These are phyloP conservation scores for Harpagus bidentatus DNA, from an alignment of 2,113 vertebrate species.

Conservation along the genomic window DNA sequence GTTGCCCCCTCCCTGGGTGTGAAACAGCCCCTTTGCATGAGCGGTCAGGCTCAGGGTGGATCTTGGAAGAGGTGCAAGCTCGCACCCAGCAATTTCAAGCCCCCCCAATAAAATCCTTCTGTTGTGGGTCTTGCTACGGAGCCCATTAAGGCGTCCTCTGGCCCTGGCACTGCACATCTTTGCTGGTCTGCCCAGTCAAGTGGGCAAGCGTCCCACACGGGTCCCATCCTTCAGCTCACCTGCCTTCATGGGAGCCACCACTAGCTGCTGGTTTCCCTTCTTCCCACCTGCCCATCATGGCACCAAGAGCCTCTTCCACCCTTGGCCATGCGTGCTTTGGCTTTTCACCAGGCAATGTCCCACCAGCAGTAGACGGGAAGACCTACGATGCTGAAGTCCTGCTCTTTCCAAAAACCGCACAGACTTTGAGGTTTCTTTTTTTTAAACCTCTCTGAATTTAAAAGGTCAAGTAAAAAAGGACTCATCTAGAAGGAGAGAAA, in stretches of 20 bases:
- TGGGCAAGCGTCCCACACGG: neutral
- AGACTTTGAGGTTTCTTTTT: neutral
- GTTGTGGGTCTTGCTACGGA: neutral
- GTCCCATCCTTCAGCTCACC: neutral
- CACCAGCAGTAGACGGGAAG: neutral
- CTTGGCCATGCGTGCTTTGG: neutral
- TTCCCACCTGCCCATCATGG: neutral
- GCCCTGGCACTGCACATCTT: neutral
- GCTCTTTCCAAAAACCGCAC: neutral
- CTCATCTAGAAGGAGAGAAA: neutral
- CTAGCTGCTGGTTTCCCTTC: neutral
- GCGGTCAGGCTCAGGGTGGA: neutral
- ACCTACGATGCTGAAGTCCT: neutral
- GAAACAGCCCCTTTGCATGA: neutral
- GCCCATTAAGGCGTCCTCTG: too few relatives aligned
- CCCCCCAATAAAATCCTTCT: neutral
- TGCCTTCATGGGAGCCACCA: neutral
- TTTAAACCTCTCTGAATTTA: neutral
- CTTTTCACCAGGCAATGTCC: neutral
- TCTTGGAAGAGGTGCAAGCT: neutral
- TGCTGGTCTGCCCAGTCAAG: neutral
- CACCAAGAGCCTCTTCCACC: neutral
- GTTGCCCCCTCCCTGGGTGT: neutral
- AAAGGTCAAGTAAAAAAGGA: neutral
- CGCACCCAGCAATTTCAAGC: fast-evolving